Evolutionary conservation across 1,140 invertebrate genomes (phyloP).

Genomic region (Anastrepha ludens): DNA sequence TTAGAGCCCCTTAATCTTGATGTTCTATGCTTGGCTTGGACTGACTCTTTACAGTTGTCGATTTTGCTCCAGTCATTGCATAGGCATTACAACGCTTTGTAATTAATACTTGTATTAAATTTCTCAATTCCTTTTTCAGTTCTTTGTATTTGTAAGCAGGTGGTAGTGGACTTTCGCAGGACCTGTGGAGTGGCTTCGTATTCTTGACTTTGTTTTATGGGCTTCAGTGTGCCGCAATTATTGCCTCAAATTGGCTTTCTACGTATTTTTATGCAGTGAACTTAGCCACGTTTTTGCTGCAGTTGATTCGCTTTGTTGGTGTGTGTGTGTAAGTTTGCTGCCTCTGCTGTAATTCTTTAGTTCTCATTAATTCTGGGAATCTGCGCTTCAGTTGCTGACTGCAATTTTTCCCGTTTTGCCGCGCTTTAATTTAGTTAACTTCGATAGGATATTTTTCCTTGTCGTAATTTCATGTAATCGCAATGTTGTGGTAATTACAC

Average conservation of each 20-base stretch:
- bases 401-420: background rate
- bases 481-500: conserved; percentile 10
- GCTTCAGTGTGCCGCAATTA: no score
- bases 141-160: background rate
- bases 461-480: background rate
- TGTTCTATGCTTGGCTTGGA: background rate
- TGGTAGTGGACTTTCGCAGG: background rate
- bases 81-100: background rate
- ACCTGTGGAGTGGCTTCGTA: background rate
- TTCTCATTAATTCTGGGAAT: background rate
- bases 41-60: background rate
- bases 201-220: background rate
- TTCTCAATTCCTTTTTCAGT: background rate
- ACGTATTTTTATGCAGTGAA: no score
- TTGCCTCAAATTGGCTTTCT: no score
- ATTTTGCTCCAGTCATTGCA: background rate
- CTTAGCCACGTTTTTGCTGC: no score
- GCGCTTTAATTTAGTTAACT: background rate
- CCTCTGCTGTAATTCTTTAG: background rate
- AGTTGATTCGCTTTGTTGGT: background rate
- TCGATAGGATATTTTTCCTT: background rate
- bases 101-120: background rate
- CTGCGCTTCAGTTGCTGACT: background rate
- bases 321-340: background rate
- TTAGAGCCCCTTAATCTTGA: background rate